These are phyloP conservation scores for Euwallacea fornicatus DNA, from an alignment of 1,140 invertebrate species.

Conservation along the genomic window DNA sequence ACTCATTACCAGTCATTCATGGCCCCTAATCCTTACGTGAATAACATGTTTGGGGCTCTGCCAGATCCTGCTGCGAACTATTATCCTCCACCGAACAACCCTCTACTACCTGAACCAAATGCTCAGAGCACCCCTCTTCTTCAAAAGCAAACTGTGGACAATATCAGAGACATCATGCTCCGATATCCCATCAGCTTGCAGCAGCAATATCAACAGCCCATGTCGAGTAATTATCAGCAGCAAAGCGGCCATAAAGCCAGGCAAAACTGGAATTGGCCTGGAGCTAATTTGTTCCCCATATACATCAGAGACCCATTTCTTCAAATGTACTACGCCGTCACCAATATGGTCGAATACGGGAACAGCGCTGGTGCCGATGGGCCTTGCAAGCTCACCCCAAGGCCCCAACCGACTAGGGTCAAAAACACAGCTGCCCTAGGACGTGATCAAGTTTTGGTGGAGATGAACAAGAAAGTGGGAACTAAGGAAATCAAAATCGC, in stretches of 20 bases:
- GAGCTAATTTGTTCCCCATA: constrained; percentile 58
- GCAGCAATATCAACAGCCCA: not conserved
- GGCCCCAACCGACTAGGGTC: constrained; percentile 21
- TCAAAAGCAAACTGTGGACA: constrained; percentile 39
- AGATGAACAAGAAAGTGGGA: constrained; percentile 16
- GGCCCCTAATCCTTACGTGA: constrained; percentile 36
- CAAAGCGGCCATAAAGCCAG: constrained; percentile 42
- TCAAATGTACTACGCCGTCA: constrained; percentile 56
- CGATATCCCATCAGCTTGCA: not conserved
- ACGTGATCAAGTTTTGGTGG: constrained; percentile 5
- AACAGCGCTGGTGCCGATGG: constrained; percentile 47
- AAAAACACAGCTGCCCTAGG: not conserved
- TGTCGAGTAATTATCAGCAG: not conserved
- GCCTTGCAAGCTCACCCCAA: constrained; percentile 37
- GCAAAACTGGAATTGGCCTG: constrained; percentile 52
- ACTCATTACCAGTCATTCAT: constrained; percentile 47
- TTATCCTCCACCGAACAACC: not conserved
- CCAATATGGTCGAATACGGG: constrained; percentile 62
- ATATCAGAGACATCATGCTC: constrained; percentile 41
- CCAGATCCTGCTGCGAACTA: not conserved
- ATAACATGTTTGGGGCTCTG: not conserved
- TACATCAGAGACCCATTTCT: constrained; percentile 60
- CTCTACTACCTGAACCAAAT: not conserved
- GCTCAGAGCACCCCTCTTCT: not conserved
- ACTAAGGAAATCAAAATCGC: constrained; percentile 1